A percentile compares a stretch with the other conserved stretches of the same genome.
Evolutionary conservation across 2,888 invertebrate genomes (phyloP).

Genomic region (Therioaphis trifolii): DNA sequence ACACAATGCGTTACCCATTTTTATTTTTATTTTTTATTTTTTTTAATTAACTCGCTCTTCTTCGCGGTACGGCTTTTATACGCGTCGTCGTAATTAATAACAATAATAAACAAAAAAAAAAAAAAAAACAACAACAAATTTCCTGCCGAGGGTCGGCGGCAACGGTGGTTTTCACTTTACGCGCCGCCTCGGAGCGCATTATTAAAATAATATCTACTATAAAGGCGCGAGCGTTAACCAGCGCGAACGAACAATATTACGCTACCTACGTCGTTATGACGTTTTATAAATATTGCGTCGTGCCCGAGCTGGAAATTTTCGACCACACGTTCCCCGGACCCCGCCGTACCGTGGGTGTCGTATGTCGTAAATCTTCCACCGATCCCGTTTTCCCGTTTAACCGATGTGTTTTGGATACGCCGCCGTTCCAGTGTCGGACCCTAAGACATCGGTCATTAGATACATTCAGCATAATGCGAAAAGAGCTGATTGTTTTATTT

Average conservation of each 20-base stretch:
- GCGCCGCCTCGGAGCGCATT: not conserved
- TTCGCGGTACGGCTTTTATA: constrained; percentile 4
- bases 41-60: constrained; percentile 44
- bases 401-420: too few relatives aligned
- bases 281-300: not conserved
- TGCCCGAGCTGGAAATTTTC: not conserved
- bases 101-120: not conserved
- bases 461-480: too few relatives aligned
- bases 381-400: too few relatives aligned
- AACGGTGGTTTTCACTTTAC: constrained; percentile 44
- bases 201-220: constrained; percentile 1
- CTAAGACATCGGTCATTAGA: too few relatives aligned
- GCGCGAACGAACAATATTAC: too few relatives aligned
- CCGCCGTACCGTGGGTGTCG: not conserved
- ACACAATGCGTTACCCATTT: not conserved
- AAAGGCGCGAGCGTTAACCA: too few relatives aligned
- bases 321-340: too few relatives aligned
- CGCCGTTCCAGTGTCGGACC: too few relatives aligned
- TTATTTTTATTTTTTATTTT: not conserved
- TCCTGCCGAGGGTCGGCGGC: constrained; percentile 4
- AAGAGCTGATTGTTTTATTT: too few relatives aligned
- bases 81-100: constrained; percentile 20
- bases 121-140: too few relatives aligned
- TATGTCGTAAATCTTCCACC: too few relatives aligned
- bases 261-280: not conserved